Evolutionary conservation across 1,140 invertebrate genomes (phyloP).

Genomic region (Theocolax elegans): DNA sequence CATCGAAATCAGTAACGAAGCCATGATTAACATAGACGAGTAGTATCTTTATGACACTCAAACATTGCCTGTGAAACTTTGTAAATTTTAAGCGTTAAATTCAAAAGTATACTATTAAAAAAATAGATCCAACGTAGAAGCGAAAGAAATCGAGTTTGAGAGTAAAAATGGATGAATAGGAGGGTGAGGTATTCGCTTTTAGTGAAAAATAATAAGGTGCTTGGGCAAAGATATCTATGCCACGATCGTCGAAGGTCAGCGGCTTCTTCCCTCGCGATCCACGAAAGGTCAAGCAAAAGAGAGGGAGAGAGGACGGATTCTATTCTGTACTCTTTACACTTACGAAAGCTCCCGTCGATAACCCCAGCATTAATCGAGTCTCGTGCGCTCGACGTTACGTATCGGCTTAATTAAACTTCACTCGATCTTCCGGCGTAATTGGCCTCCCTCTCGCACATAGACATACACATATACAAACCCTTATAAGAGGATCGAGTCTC

Average conservation of each 20-base stretch:
- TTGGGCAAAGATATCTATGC: conserved; percentile 42
- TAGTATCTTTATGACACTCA: too few species aligned
- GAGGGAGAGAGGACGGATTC: neutral
- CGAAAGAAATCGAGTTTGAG: too few species aligned
- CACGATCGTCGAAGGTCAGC: conserved; percentile 46
- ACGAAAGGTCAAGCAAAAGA: too few species aligned
- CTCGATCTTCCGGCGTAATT: conserved; percentile 44
- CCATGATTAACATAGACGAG: too few species aligned
- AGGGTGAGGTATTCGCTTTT: too few species aligned
- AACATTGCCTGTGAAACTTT: too few species aligned
- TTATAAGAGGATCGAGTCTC: neutral
- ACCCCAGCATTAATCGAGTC: conserved; percentile 42
- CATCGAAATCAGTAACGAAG: too few species aligned
- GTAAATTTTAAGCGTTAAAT: too few species aligned
- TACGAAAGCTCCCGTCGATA: conserved; percentile 33
- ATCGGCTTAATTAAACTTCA: conserved; percentile 50
- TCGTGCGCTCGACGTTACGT: conserved; percentile 14
- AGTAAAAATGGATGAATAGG: too few species aligned
- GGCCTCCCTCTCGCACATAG: conserved; percentile 1
- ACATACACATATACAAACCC: too few species aligned
- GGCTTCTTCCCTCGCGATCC: neutral
- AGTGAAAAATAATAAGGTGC: conserved; percentile 43
- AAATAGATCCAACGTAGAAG: too few species aligned
- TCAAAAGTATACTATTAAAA: too few species aligned
- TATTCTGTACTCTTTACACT: neutral